Percentiles rank a stretch among this genome's conserved stretches.
phyloP scores from a whole-genome alignment of 2,888 invertebrate genomes.

The Epirrhoe alternata region DNA sequence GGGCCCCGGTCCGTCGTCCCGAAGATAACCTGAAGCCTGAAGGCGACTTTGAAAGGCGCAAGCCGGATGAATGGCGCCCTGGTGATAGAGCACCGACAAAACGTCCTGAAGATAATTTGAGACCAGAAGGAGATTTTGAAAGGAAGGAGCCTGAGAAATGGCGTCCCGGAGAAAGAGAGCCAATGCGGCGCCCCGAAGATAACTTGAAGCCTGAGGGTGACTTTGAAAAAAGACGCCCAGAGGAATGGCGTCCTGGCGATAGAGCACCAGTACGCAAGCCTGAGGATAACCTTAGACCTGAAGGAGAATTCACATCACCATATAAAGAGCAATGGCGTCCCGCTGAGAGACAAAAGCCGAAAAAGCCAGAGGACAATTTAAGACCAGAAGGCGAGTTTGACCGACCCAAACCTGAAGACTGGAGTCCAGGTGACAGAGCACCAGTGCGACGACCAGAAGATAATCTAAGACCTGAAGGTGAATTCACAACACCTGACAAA shows the following conservation, averaged over 20 bases:
- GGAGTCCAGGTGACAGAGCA: conserved; percentile 70
- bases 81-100: conserved; percentile 74
- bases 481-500: conserved; percentile 69
- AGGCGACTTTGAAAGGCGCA: conserved; percentile 77
- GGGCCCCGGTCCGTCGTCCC: conserved; percentile 47
- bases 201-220: conserved; percentile 84
- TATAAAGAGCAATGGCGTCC: conserved; percentile 68
- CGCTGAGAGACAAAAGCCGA: conserved; percentile 72
- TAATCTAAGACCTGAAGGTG: conserved; percentile 82
- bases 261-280: conserved; percentile 73
- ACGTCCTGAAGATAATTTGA: conserved; percentile 81
- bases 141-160: conserved; percentile 71
- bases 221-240: conserved; percentile 74
- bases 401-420: conserved; percentile 55
- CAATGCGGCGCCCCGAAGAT: conserved; percentile 63
- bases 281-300: conserved; percentile 81
- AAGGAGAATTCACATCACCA: conserved; percentile 59
- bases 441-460: conserved; percentile 73
- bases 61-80: conserved; percentile 76
- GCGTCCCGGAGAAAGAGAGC: conserved; percentile 63
- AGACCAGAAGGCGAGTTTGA: conserved; percentile 79
- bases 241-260: conserved; percentile 73
- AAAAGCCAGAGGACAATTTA: conserved; percentile 82
- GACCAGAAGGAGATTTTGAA: conserved; percentile 77
- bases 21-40: conserved; percentile 84